phyloP scores from a whole-genome alignment of 2,797 vertebrate genomes.

The Micrastur ruficollis region DNA sequence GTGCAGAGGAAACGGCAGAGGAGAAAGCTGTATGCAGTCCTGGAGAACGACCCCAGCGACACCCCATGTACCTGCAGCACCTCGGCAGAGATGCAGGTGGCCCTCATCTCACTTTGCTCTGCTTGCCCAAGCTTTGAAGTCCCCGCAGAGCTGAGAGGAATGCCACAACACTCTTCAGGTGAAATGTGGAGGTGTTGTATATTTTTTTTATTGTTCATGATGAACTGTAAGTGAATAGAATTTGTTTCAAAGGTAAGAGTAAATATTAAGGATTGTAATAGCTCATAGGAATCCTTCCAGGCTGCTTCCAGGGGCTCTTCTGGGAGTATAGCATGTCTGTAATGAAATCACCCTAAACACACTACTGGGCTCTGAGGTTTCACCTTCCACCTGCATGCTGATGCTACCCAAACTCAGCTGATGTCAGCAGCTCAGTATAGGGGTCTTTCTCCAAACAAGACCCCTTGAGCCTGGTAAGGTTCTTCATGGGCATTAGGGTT shows the following conservation, averaged over 20 bases:
- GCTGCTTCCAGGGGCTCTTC: neutral
- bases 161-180: fast-evolving
- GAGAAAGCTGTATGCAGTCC: neutral
- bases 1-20: constrained; percentile 63
- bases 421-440: neutral
- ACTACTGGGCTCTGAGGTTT: neutral
- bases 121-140: neutral
- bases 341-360: neutral
- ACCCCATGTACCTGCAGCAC: neutral
- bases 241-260: neutral
- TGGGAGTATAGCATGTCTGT: neutral
- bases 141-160: neutral
- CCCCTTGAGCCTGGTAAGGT: neutral
- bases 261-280: neutral
- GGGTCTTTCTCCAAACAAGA: neutral
- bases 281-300: neutral
- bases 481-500: neutral
- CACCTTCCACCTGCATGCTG: neutral
- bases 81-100: neutral
- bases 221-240: neutral
- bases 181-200: neutral
- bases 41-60: neutral
- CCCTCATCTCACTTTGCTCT: neutral
- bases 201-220: neutral
- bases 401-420: neutral